Percentiles rank a stretch among this genome's conserved stretches.
phyloP scores from a whole-genome alignment of 2,113 vertebrate species.

The Otus sunia region DNA sequence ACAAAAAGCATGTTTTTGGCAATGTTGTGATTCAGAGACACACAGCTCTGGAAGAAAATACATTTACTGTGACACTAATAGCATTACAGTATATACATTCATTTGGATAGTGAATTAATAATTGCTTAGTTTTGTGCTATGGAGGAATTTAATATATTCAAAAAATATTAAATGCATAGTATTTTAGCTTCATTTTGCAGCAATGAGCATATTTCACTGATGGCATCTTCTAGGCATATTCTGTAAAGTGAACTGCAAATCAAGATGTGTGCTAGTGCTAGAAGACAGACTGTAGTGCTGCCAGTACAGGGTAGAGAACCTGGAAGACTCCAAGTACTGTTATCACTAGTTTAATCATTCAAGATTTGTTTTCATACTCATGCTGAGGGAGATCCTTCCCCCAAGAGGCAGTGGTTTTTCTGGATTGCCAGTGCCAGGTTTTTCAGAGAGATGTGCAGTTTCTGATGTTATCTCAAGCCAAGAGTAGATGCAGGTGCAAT shows the following conservation, averaged over 20 bases:
- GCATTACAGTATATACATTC: background rate
- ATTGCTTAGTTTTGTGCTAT: background rate
- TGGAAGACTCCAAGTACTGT: background rate
- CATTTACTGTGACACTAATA: constrained; percentile 11
- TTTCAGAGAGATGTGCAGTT: background rate
- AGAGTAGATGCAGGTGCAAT: background rate
- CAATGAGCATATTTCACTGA: background rate
- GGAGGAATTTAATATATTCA: background rate
- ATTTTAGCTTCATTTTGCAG: background rate
- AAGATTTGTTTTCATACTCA: background rate
- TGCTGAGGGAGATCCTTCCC: background rate
- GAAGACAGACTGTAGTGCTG: background rate
- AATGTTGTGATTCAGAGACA: background rate
- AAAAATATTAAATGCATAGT: background rate
- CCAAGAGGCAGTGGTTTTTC: background rate
- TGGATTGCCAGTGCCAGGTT: background rate
- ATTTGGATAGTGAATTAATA: background rate
- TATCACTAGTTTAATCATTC: background rate
- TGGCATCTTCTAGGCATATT: background rate
- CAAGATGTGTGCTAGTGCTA: background rate
- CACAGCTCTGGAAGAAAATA: background rate
- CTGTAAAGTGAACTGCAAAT: background rate
- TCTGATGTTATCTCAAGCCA: background rate
- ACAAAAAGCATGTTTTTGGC: background rate
- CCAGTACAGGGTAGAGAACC: background rate